Evolutionary conservation across 2,113 vertebrate species (phyloP).

Genomic region (Stigmatopora nigra): DNA sequence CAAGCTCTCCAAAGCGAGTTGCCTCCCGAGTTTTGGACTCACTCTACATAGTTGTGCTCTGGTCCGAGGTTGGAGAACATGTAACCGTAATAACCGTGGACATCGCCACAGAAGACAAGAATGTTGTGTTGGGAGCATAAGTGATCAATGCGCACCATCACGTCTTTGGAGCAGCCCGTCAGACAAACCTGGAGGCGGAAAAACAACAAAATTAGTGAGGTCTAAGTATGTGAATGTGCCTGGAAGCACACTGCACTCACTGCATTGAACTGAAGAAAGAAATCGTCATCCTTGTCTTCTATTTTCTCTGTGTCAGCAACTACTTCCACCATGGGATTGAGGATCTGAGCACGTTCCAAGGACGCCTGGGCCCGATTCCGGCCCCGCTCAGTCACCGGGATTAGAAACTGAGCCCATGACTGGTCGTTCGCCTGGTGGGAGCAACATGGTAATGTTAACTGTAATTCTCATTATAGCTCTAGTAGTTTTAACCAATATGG

Average conservation of each 20-base stretch:
- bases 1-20: neutral
- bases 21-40: slow-evolving; percentile 54
- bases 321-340: slow-evolving; percentile 95
- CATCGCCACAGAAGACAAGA: slow-evolving; percentile 87
- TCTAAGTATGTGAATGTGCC: no score
- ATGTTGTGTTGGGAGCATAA: slow-evolving; percentile 78
- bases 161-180: slow-evolving; percentile 81
- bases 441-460: neutral
- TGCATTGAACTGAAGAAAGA: slow-evolving; percentile 85
- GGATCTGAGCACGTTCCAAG: slow-evolving; percentile 84
- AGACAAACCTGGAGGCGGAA: slow-evolving; percentile 77
- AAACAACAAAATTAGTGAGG: neutral
- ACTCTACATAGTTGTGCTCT: slow-evolving; percentile 89
- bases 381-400: slow-evolving; percentile 73
- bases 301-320: slow-evolving; percentile 73
- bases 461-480: no score
- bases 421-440: slow-evolving; percentile 75
- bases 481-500: no score
- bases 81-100: slow-evolving; percentile 89
- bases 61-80: slow-evolving; percentile 86
- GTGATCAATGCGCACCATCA: slow-evolving; percentile 80
- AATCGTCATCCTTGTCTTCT: slow-evolving; percentile 78
- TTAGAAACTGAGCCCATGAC: slow-evolving; percentile 85
- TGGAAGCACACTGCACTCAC: slow-evolving; percentile 61
- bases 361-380: slow-evolving; percentile 81